Conservation (phyloP, 1,140 invertebrate species). For the Lanistes nyassanus region DNA sequence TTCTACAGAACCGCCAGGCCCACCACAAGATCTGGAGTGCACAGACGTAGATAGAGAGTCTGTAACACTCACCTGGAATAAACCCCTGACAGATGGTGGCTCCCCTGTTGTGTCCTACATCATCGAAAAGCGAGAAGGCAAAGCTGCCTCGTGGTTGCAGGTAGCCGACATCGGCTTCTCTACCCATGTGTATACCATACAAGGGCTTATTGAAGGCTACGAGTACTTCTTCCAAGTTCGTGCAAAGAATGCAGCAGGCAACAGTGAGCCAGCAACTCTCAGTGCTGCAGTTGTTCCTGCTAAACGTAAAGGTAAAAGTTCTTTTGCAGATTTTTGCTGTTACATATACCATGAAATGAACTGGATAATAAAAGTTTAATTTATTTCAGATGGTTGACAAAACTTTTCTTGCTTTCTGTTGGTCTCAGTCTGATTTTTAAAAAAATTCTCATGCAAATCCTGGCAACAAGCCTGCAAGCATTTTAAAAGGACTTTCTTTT, state of each 20-base stretch:
- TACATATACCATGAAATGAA: too few species aligned
- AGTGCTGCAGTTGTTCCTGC: constrained; percentile 78
- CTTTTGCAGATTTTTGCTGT: too few species aligned
- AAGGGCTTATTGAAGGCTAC: constrained; percentile 89
- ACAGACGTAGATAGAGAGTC: constrained; percentile 66
- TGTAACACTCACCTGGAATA: constrained; percentile 59
- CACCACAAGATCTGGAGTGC: constrained; percentile 88
- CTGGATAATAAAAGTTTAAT: too few species aligned
- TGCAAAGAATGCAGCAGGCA: constrained; percentile 93
- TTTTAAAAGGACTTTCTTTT: background rate
- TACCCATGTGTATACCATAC: constrained; percentile 80
- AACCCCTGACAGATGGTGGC: constrained; percentile 63
- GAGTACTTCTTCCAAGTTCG: constrained; percentile 96
- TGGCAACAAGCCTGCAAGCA: too few species aligned
- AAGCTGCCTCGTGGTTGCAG: constrained; percentile 87
- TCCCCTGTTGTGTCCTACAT: constrained; percentile 58
- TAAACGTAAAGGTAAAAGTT: constrained; percentile 22
- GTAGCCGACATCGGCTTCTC: constrained; percentile 69
- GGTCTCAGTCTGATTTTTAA: too few species aligned
- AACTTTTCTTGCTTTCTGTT: too few species aligned
- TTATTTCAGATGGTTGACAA: too few species aligned
- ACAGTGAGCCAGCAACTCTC: constrained; percentile 90
- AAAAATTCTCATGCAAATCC: too few species aligned
- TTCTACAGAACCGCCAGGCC: constrained; percentile 81
- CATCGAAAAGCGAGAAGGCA: constrained; percentile 69